Percentiles rank a stretch among this genome's conserved stretches.
Conservation (phyloP, 37 sponge, comb jelly and placozoan species). For the Chondrosia reniformis region DNA sequence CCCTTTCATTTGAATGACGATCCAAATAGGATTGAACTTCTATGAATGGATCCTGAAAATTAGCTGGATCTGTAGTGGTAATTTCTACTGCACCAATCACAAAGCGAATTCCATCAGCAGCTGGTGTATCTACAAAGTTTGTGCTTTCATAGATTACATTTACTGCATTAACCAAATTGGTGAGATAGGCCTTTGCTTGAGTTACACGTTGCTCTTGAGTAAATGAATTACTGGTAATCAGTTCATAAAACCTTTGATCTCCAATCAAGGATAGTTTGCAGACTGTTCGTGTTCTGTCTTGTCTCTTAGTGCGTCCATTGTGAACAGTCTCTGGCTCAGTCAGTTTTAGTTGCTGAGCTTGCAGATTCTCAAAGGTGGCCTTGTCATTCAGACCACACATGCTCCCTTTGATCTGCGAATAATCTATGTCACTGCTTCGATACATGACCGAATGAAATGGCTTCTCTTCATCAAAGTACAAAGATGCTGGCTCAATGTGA, state of each 20-base stretch:
- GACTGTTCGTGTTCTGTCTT: not conserved
- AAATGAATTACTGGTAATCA: not conserved
- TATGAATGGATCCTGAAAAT: slow-evolving; percentile 30
- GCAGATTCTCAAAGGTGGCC: slow-evolving; percentile 12
- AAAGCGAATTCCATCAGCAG: slow-evolving; percentile 44
- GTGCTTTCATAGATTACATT: slow-evolving; percentile 31
- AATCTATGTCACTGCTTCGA: slow-evolving; percentile 44
- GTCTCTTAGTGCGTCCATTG: not conserved
- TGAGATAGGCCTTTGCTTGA: slow-evolving; percentile 15
- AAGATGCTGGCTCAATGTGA: slow-evolving; percentile 51
- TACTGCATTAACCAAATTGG: not conserved
- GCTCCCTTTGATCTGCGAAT: slow-evolving; percentile 1
- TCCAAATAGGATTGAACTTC: slow-evolving; percentile 80
- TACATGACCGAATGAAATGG: slow-evolving; percentile 54
- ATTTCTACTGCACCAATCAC: slow-evolving; percentile 23
- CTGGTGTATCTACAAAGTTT: slow-evolving; percentile 27
- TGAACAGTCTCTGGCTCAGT: not conserved
- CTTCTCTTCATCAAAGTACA: not conserved
- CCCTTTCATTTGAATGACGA: slow-evolving; percentile 54
- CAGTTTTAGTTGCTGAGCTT: not conserved
- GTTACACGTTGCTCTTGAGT: not conserved
- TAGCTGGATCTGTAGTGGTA: not conserved
- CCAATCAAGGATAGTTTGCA: slow-evolving; percentile 48
- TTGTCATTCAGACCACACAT: slow-evolving; percentile 44
- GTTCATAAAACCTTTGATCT: slow-evolving; percentile 38